Percentiles rank a stretch among this genome's conserved stretches.
Conservation (phyloP, 2,113 vertebrate species). For the Paradisaea rubra region DNA sequence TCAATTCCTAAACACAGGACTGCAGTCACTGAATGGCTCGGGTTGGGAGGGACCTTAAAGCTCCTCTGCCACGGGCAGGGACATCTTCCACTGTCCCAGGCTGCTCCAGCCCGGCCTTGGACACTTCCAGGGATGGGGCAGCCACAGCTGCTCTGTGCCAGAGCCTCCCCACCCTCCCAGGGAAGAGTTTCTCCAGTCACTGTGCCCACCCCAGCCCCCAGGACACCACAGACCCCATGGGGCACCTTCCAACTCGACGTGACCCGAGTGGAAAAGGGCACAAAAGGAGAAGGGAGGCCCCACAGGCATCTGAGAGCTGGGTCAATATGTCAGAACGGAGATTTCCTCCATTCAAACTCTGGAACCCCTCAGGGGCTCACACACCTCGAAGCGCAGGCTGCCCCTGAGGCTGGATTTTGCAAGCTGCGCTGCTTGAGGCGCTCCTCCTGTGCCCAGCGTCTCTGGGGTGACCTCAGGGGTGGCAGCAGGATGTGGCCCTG, state of each 20-base stretch:
- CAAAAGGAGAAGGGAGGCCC: background rate
- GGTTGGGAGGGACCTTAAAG: background rate
- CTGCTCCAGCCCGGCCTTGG: background rate
- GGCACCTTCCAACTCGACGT: fast-evolving
- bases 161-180: background rate
- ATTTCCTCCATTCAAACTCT: fast-evolving
- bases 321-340: fast-evolving
- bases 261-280: fast-evolving
- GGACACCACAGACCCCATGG: fast-evolving
- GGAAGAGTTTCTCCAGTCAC: background rate
- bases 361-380: background rate
- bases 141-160: background rate
- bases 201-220: background rate
- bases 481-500: background rate
- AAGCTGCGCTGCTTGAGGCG: background rate
- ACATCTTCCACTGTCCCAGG: background rate
- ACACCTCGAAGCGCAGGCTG: fast-evolving
- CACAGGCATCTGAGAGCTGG: background rate
- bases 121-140: background rate
- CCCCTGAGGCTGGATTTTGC: fast-evolving
- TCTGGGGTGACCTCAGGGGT: background rate
- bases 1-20: background rate
- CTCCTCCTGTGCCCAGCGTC: background rate
- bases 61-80: background rate
- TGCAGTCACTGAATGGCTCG: background rate